Evolutionary conservation across 2,888 invertebrate species (phyloP), one percentile per base, ranked within the genome.

Genomic region (Xestia xanthographa): DNA sequence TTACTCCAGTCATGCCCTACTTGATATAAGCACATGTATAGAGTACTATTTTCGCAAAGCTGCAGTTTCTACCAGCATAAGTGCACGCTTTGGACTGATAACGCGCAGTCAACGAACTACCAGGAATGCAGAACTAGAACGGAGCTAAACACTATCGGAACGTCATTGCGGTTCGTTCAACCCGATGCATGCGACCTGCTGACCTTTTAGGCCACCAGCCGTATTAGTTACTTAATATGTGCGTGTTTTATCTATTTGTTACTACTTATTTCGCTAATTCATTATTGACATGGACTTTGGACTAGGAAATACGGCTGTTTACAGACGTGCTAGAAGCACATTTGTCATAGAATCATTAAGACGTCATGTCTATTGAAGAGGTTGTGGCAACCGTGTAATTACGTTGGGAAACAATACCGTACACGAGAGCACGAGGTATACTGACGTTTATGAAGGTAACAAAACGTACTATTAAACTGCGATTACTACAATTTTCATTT

Each of bases 101-200:
- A 88, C 82, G 72, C 70, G 68, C 80, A 86, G 88, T 87, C 89
- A 89, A 87, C 85, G 89, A 83, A 87, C 92, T 88, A 87, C 87
- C 84, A 87, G 91, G 91, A 91, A 91, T 90, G 91, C 88, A 87
- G 82, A 90, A 90, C 88, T 90, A 90, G 87, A 84, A 80, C 84
- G 83, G 86, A 85, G 85, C 84, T 88, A 87, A 90, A 85, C 85
- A 85, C 84, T 89, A 89, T 88, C 89, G 87, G 82, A 72, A 83
- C 86, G 83, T 83, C 85, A 87, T 72, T 74, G 83, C 72, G 72
- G 94, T 91, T 90, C 93, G 84, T 93, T 94, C 90, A 94, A 91
- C 94, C 83, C 91, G 84, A 71, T 90, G 91, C 92, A 90, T 88
- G 83, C 88, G 92, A 89, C 92, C 92, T 80, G 89, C 73, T 91